Base-by-base conservation (phyloP, 2,113 vertebrate species). In the Istiophorus platypterus region DNA sequence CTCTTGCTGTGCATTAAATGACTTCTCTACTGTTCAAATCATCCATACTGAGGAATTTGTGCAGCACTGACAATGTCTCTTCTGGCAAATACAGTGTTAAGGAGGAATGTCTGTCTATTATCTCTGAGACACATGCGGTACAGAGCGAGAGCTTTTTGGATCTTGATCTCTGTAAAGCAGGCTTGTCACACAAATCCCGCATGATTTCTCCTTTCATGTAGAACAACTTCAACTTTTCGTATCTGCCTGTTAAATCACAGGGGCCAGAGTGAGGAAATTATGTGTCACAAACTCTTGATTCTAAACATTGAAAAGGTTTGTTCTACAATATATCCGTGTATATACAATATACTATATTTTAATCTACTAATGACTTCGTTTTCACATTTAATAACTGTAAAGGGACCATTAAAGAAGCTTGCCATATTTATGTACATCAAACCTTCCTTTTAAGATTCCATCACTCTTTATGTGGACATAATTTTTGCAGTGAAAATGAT, bases 91-190 rank as follows among this genome's bases (percentile, higher is more conserved):
- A 5, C 0, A 15, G 24, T 37, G 39, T 58, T 51, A 18, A 34
- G 15, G 20, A 37, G 37, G 20, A 71, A 26, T 37, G 27, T n/a
- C n/a, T n/a, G n/a, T n/a, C n/a, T n/a, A n/a, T 85, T 76, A 84
- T 82, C 81, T 86, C 42, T 51, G 58, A 82, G 45, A 24, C 59
- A 31, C 71, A 56, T 27, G 2, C 26, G 27, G 37, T 17, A 4
- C 49, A 39, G 68, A 39, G 47, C 39, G 20, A 3, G 1, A 11
- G 29, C 37, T 31, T 4, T 65, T 62, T 61, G 2, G 29, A 42
- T 27, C 29, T 69, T 24, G 0, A 5, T 54, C 57, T 52, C 59
- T 45, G 62, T 39, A 39, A 58, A 66, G 37, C 20, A 9, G 41
- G 47, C 42, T 72, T 65, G 51, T 39, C 56, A 14, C 51, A 13